Percentiles rank a stretch among this genome's conserved stretches.
Conservation (phyloP, 2,113 vertebrate genomes). For the Diadophis punctatus region DNA sequence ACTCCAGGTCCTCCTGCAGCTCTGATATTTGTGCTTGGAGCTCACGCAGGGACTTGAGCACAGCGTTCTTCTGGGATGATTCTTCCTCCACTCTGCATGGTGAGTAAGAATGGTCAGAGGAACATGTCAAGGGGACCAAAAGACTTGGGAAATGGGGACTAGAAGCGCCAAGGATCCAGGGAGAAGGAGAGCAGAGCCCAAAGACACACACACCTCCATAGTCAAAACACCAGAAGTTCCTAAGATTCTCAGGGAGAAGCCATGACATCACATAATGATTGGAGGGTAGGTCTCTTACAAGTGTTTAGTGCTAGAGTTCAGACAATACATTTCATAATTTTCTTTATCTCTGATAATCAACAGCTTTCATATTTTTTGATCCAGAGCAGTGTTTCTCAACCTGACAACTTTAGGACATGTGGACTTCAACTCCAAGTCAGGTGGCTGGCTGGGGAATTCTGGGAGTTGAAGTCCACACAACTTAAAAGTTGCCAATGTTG, state of each 20-base stretch:
- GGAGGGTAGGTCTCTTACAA: neutral
- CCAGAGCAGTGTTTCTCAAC: neutral
- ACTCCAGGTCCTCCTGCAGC: conserved; percentile 86
- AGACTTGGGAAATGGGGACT: neutral
- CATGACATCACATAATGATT: neutral
- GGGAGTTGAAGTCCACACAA: neutral
- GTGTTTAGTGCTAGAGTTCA: neutral
- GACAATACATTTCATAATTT: neutral
- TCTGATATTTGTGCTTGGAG: conserved; percentile 82
- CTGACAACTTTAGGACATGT: neutral
- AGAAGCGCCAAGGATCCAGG: no score
- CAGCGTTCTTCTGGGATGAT: conserved; percentile 70
- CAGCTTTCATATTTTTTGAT: neutral
- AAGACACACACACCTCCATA: neutral
- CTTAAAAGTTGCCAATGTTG: neutral
- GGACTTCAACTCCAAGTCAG: neutral
- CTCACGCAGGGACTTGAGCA: conserved; percentile 80
- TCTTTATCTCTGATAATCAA: neutral
- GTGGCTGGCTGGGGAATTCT: neutral
- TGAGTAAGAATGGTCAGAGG: neutral
- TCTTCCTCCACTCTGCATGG: conserved; percentile 81
- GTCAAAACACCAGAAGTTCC: neutral
- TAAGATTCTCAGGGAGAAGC: neutral
- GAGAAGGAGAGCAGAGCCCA: no score
- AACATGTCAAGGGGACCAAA: neutral